These are phyloP conservation scores for Leptinotarsa peninsularis DNA, from an alignment of 2,888 invertebrate genomes.

Conservation along the genomic window DNA sequence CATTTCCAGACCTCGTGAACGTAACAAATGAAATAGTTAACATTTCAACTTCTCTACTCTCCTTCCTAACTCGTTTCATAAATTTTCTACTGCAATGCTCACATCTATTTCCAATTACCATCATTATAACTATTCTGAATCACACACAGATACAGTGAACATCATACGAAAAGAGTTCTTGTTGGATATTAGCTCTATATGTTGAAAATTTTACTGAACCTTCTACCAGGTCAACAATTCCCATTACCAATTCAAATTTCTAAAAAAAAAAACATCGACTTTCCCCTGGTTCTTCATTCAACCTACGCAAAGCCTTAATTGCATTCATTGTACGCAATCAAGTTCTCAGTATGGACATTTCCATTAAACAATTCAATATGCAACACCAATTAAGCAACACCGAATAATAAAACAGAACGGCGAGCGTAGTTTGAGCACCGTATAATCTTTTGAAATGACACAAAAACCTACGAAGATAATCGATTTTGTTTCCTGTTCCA, in stretches of 20 bases:
- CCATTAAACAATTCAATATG: slow-evolving; percentile 22
- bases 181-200: background rate
- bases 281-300: slow-evolving; percentile 12
- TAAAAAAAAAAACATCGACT: background rate
- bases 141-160: too few species aligned
- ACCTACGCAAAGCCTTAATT: slow-evolving; percentile 33
- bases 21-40: too few species aligned
- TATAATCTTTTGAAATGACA: slow-evolving; percentile 48
- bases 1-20: too few species aligned
- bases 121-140: too few species aligned
- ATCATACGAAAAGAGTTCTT: too few species aligned
- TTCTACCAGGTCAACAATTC: background rate
- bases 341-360: slow-evolving; percentile 18
- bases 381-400: slow-evolving; percentile 28
- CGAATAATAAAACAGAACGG: slow-evolving; percentile 31
- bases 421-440: slow-evolving; percentile 33
- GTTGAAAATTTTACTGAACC: background rate
- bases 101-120: too few species aligned
- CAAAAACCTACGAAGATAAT: slow-evolving; percentile 52
- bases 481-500: slow-evolving; percentile 55
- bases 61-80: too few species aligned
- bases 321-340: slow-evolving; percentile 32
- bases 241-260: background rate
- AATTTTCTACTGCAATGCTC: too few species aligned
- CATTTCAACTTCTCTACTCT: too few species aligned